These are phyloP conservation scores for Nasonia giraulti DNA, from an alignment of 1,140 invertebrate species.

Conservation along the genomic window DNA sequence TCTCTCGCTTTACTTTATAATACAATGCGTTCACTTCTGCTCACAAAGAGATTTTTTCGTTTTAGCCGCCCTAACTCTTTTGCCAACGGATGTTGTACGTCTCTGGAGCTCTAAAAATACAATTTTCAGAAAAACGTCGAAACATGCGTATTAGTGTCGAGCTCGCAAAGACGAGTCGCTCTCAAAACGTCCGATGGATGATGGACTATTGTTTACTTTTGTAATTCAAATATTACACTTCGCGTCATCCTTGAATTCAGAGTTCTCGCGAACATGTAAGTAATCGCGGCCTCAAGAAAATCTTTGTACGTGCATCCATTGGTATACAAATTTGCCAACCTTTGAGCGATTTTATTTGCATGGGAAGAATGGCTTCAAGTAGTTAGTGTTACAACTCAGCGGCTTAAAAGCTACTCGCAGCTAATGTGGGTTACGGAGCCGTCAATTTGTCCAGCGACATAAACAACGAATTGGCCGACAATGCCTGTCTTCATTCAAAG, in stretches of 20 bases:
- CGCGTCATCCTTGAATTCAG: not conserved
- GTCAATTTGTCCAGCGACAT: not conserved
- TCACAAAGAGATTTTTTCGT: not conserved
- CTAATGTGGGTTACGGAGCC: not conserved
- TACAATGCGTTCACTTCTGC: not conserved
- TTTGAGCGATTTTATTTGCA: not conserved
- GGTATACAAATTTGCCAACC: not conserved
- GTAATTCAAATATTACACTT: not conserved
- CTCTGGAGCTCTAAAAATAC: not conserved
- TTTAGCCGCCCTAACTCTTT: not conserved
- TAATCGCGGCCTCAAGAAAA: not conserved
- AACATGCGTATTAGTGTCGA: not conserved
- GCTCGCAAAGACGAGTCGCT: not conserved
- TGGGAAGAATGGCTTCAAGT: not conserved
- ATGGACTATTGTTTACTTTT: constrained; percentile 19
- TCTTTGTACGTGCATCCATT: not conserved
- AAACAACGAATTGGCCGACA: not conserved
- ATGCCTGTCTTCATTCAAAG: not conserved
- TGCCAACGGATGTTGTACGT: not conserved
- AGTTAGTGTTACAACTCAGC: too few relatives aligned
- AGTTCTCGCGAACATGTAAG: not conserved
- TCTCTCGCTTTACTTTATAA: too few relatives aligned
- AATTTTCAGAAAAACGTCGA: not conserved
- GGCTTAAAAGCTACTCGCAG: not conserved
- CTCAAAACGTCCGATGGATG: not conserved